Conservation (phyloP, 2,888 invertebrate species). For the Kryphioiulus occultus region DNA sequence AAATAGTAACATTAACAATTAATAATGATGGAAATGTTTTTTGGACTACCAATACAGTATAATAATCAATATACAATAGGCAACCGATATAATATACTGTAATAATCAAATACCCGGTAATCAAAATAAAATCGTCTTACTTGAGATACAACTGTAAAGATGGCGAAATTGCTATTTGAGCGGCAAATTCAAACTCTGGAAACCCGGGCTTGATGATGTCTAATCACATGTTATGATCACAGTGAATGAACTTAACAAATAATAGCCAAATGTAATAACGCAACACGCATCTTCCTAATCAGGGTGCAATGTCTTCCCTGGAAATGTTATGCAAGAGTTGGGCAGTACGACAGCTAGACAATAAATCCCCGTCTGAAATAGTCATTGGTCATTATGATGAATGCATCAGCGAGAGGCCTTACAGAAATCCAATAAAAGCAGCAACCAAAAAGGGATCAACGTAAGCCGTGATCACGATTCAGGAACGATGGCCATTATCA, state of each 20-base stretch:
- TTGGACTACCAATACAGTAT: too few relatives aligned
- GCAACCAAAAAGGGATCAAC: background rate
- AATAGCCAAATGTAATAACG: background rate
- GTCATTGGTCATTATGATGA: conserved; percentile 26
- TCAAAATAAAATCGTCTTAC: too few relatives aligned
- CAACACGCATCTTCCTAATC: background rate
- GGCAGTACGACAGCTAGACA: background rate
- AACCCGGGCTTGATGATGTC: too few relatives aligned
- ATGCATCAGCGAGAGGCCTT: background rate
- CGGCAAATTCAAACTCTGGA: too few relatives aligned
- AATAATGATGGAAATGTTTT: too few relatives aligned
- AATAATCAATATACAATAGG: too few relatives aligned
- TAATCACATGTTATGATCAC: too few relatives aligned
- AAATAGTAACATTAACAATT: too few relatives aligned
- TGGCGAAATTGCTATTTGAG: too few relatives aligned
- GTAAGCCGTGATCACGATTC: background rate
- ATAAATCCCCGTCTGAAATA: background rate
- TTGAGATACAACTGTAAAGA: too few relatives aligned
- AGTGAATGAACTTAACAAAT: background rate
- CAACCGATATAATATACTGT: too few relatives aligned
- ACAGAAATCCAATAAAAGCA: conserved; percentile 28
- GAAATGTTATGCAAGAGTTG: background rate
- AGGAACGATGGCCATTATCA: background rate
- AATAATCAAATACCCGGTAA: too few relatives aligned
- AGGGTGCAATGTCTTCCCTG: background rate